A percentile compares a stretch with the other conserved stretches of the same genome.
Evolutionary conservation across 1,140 invertebrate genomes (phyloP).

Genomic region (Pogonomyrmex californicus): DNA sequence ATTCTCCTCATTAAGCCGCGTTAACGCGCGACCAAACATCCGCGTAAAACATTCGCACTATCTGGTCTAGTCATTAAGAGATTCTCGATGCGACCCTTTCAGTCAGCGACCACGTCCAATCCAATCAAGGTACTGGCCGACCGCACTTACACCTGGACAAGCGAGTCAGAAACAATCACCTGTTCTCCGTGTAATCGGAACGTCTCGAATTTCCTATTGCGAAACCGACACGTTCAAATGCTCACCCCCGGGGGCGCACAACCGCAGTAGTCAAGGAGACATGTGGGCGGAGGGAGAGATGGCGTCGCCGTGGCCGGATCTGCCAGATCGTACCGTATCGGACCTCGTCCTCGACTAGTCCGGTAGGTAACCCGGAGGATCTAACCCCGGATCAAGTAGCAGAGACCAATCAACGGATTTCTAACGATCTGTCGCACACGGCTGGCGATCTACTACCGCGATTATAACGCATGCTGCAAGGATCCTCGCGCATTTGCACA

Average conservation of each 20-base stretch:
- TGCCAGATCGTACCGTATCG: conserved; percentile 32
- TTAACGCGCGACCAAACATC: conserved; percentile 43
- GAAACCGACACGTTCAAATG: conserved; percentile 62
- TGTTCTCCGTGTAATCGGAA: conserved; percentile 55
- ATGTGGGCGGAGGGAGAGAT: conserved; percentile 24
- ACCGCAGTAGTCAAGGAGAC: conserved; percentile 76
- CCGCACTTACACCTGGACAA: conserved; percentile 55
- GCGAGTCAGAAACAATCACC: conserved; percentile 72
- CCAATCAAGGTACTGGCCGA: conserved; percentile 39
- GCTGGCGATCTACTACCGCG: conserved; percentile 76
- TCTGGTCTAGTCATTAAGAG: conserved; percentile 48
- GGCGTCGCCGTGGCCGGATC: conserved; percentile 2
- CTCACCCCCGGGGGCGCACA: conserved; percentile 47
- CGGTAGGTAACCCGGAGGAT: conserved; percentile 55
- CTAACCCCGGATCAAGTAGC: conserved; percentile 79
- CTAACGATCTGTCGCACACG: conserved; percentile 80
- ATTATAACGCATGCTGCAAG: conserved; percentile 80
- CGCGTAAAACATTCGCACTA: conserved; percentile 19
- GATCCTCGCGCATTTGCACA: conserved; percentile 36
- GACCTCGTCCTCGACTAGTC: conserved; percentile 43
- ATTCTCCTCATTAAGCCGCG: conserved; percentile 12
- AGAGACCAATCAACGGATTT: conserved; percentile 84
- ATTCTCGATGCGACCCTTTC: conserved; percentile 47
- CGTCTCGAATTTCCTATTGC: conserved; percentile 74
- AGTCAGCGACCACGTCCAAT: conserved; percentile 29